Conservation (phyloP, 2,797 vertebrate genomes). For the Loriculus beryllinus region DNA sequence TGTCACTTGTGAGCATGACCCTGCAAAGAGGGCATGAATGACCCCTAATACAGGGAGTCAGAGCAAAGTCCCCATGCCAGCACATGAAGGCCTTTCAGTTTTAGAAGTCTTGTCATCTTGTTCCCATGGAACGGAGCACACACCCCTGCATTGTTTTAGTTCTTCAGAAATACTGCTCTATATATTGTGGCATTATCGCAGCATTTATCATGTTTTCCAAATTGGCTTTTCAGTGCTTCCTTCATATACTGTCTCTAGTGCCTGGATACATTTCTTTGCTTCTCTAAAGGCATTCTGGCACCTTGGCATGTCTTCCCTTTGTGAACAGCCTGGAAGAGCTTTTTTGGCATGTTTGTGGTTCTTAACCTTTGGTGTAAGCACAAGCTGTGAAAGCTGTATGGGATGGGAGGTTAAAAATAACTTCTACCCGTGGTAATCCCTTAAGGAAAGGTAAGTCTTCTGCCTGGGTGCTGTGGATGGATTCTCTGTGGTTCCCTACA, state of each 20-base stretch:
- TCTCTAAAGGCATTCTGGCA: neutral
- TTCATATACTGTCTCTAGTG: neutral
- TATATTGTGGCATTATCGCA: neutral
- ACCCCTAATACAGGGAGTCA: neutral
- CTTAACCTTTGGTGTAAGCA: constrained; percentile 13
- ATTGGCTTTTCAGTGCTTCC: neutral
- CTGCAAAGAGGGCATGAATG: neutral
- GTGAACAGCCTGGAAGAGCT: neutral
- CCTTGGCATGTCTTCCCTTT: neutral
- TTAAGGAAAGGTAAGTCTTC: constrained; percentile 59
- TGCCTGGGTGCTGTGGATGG: neutral
- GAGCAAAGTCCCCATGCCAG: neutral
- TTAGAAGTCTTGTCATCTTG: neutral
- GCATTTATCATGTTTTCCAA: neutral
- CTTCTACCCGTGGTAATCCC: constrained; percentile 32
- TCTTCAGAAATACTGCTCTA: neutral
- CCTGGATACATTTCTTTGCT: neutral
- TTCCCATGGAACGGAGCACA: neutral
- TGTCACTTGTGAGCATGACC: accelerated
- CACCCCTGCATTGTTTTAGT: neutral
- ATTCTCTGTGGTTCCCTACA: neutral
- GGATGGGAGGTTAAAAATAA: constrained; percentile 48
- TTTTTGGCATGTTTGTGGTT: neutral
- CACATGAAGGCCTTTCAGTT: neutral
- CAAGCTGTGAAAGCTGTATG: constrained; percentile 11